Evolutionary conservation across 92 coral and sea anemone species (phyloP).

Genomic region (Micromussa lordhowensis): DNA sequence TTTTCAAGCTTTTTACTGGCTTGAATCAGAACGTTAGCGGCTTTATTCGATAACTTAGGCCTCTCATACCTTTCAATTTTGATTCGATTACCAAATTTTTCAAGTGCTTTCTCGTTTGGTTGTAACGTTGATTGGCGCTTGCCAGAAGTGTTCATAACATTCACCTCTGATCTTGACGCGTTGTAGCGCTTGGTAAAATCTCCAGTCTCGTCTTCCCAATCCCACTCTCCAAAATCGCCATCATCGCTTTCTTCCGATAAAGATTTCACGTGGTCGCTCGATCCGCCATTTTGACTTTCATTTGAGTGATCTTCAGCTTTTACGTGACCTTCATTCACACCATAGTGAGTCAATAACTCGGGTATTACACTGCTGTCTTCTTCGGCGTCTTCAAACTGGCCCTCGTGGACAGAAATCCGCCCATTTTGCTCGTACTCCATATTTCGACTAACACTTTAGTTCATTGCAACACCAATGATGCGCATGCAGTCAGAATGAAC

Average conservation of each 20-base stretch:
- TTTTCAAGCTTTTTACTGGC: slow-evolving; percentile 84
- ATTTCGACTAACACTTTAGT: background rate
- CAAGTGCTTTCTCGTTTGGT: slow-evolving; percentile 91
- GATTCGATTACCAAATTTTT: slow-evolving; percentile 79
- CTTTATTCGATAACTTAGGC: slow-evolving; percentile 84
- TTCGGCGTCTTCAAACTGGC: slow-evolving; percentile 98
- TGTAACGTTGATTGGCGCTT: slow-evolving; percentile 74
- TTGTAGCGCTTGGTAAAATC: slow-evolving; percentile 97
- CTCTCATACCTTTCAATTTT: slow-evolving; percentile 89
- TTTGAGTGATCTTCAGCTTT: background rate
- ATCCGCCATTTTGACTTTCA: slow-evolving; percentile 37
- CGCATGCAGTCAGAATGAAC: background rate
- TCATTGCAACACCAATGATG: background rate
- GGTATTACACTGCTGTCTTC: slow-evolving; percentile 76
- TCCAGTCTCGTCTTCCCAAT: slow-evolving; percentile 96
- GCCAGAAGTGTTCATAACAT: slow-evolving; percentile 66
- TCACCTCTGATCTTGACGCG: slow-evolving; percentile 74
- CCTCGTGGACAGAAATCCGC: slow-evolving; percentile 41
- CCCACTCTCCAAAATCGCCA: slow-evolving; percentile 86
- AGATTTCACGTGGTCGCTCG: slow-evolving; percentile 30
- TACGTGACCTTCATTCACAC: background rate
- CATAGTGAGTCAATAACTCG: slow-evolving; percentile 37
- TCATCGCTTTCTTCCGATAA: slow-evolving; percentile 47
- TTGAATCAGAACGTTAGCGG: slow-evolving; percentile 89
- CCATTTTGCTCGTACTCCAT: slow-evolving; percentile 27